These are phyloP conservation scores for Phaonia tiefii DNA, from an alignment of 2,888 invertebrate genomes.

Conservation along the genomic window DNA sequence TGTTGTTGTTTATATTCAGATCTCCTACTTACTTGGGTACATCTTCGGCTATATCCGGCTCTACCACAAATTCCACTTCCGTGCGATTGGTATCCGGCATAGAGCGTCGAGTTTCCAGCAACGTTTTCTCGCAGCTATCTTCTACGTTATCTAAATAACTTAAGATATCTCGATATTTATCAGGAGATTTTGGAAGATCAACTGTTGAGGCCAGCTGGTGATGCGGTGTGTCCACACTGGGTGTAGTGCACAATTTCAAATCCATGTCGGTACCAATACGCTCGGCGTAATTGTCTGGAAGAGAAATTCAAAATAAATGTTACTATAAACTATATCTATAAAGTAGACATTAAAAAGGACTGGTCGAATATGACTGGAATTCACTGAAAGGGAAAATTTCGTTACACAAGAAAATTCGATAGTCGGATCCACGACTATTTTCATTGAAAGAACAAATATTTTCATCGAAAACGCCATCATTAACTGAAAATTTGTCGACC, in stretches of 20 bases:
- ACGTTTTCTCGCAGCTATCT: slow-evolving; percentile 79
- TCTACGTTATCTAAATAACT: slow-evolving; percentile 80
- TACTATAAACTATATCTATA: background rate
- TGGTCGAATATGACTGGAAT: too few species aligned
- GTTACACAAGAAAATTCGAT: background rate
- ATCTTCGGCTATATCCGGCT: slow-evolving; percentile 80
- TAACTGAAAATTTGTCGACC: too few species aligned
- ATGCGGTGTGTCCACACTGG: slow-evolving; percentile 64
- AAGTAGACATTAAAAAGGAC: background rate
- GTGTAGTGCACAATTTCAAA: slow-evolving; percentile 73
- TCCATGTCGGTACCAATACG: slow-evolving; percentile 73
- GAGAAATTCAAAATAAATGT: background rate
- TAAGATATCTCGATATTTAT: slow-evolving; percentile 79
- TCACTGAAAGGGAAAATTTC: too few species aligned
- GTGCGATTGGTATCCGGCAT: slow-evolving; percentile 79
- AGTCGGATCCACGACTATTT: too few species aligned
- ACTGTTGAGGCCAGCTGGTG: slow-evolving; percentile 25
- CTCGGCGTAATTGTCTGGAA: slow-evolving; percentile 76
- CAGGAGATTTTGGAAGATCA: slow-evolving; percentile 69
- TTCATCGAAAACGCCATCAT: too few species aligned
- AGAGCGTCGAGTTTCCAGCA: slow-evolving; percentile 78
- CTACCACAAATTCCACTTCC: slow-evolving; percentile 79
- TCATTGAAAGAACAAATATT: too few species aligned
- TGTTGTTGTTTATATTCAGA: too few species aligned
- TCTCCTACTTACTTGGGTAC: slow-evolving; percentile 77